Evolutionary conservation across 1,140 invertebrate species (phyloP).

Genomic region (Danaus plexippus): DNA sequence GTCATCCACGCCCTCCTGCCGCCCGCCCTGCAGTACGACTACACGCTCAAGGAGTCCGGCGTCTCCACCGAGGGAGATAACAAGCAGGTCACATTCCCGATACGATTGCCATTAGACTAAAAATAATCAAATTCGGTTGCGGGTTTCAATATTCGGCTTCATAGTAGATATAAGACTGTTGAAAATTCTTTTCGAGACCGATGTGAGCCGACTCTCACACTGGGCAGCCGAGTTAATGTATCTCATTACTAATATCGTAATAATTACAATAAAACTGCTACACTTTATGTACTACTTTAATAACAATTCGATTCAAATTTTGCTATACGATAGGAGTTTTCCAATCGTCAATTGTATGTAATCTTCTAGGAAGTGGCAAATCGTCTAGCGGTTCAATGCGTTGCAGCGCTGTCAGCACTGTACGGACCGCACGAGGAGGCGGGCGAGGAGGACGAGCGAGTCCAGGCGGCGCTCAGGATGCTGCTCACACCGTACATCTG

Average conservation of each 20-base stretch:
- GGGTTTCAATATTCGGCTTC: too few relatives aligned
- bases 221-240: too few relatives aligned
- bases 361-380: conserved; percentile 88
- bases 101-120: too few relatives aligned
- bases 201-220: too few relatives aligned
- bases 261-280: too few relatives aligned
- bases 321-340: not conserved
- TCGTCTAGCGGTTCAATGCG: conserved; percentile 90
- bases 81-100: conserved; percentile 74
- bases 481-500: conserved; percentile 93
- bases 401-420: conserved; percentile 85
- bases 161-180: too few relatives aligned
- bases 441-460: conserved; percentile 78
- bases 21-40: conserved; percentile 97
- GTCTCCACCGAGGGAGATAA: conserved; percentile 88
- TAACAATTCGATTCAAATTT: too few relatives aligned
- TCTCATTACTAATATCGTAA: too few relatives aligned
- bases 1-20: conserved; percentile 93
- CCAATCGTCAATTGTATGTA: conserved; percentile 3
- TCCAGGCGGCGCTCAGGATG: conserved; percentile 70
- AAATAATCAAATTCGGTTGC: too few relatives aligned
- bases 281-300: too few relatives aligned
- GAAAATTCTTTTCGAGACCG: too few relatives aligned
- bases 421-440: conserved; percentile 74
- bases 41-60: conserved; percentile 96